Conservation (phyloP, 2,888 invertebrate genomes). For the Creontiades dilutus region DNA sequence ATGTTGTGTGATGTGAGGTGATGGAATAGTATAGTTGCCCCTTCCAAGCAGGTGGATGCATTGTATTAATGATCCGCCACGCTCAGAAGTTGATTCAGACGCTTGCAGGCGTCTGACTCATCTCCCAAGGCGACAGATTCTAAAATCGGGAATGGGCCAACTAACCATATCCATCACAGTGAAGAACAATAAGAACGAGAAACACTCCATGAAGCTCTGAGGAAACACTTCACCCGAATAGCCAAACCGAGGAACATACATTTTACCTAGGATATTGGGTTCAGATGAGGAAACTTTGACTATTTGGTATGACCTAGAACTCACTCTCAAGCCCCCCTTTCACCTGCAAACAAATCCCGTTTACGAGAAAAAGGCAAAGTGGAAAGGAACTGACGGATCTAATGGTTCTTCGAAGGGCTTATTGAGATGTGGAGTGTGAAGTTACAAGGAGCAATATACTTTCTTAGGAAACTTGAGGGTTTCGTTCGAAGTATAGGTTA, state of each 20-base stretch:
- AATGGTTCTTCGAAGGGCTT: conserved; percentile 34
- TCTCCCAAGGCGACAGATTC: too few species aligned
- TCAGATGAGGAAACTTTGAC: conserved; percentile 44
- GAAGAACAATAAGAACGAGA: too few species aligned
- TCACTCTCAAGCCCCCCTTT: background rate
- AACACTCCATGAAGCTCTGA: too few species aligned
- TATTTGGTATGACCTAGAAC: background rate
- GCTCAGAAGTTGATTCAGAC: too few species aligned
- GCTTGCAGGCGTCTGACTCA: too few species aligned
- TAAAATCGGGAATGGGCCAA: too few species aligned
- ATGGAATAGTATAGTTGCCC: too few species aligned
- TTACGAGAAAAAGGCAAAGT: conserved; percentile 43
- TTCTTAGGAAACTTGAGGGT: conserved; percentile 12
- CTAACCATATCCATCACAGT: too few species aligned
- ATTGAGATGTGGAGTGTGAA: conserved; percentile 45
- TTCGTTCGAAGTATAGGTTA: conserved; percentile 27
- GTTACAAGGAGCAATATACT: conserved; percentile 46
- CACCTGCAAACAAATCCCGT: conserved; percentile 60
- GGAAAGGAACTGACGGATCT: conserved; percentile 35
- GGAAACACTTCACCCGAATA: too few species aligned
- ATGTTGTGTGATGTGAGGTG: too few species aligned
- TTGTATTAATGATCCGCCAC: too few species aligned
- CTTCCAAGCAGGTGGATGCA: too few species aligned
- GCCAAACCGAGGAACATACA: background rate
- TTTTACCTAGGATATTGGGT: conserved; percentile 31